Evolutionary conservation across 2,113 vertebrate genomes (phyloP).

Genomic region (Sebastes schlegelii): DNA sequence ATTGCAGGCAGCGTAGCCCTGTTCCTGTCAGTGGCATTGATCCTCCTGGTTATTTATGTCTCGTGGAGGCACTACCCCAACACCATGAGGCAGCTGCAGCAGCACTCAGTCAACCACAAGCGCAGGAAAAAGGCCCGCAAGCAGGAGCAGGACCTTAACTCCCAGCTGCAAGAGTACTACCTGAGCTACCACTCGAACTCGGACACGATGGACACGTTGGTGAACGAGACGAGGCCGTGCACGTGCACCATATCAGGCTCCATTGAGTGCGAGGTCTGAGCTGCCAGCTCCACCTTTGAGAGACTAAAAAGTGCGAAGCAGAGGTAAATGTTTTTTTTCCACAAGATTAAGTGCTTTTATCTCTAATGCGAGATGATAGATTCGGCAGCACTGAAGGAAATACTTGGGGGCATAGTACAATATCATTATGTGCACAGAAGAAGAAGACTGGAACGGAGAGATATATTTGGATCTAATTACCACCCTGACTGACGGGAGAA

Average conservation of each 20-base stretch:
- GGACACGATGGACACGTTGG: constrained; percentile 94
- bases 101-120: constrained; percentile 94
- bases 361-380: constrained; percentile 60
- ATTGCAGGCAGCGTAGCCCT: constrained; percentile 96
- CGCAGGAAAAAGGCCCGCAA: constrained; percentile 93
- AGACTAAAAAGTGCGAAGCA: constrained; percentile 78
- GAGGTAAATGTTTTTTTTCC: constrained; percentile 86
- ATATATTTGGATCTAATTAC: constrained; percentile 70
- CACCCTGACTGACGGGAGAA: constrained; percentile 45
- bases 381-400: constrained; percentile 52
- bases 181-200: constrained; percentile 98
- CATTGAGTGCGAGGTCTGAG: constrained; percentile 98
- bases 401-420: constrained; percentile 44
- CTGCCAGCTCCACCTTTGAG: constrained; percentile 81
- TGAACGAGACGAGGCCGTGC: constrained; percentile 93
- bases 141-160: constrained; percentile 93
- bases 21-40: constrained; percentile 95
- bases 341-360: constrained; percentile 57
- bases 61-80: constrained; percentile 97
- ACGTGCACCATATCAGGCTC: constrained; percentile 98
- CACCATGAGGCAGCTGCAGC: constrained; percentile 96
- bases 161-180: constrained; percentile 98
- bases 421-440: constrained; percentile 61
- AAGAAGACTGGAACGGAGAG: constrained; percentile 40
- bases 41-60: constrained; percentile 96